Evolutionary conservation across 2,113 vertebrate genomes (phyloP).

Genomic region (Cervus canadensis): DNA sequence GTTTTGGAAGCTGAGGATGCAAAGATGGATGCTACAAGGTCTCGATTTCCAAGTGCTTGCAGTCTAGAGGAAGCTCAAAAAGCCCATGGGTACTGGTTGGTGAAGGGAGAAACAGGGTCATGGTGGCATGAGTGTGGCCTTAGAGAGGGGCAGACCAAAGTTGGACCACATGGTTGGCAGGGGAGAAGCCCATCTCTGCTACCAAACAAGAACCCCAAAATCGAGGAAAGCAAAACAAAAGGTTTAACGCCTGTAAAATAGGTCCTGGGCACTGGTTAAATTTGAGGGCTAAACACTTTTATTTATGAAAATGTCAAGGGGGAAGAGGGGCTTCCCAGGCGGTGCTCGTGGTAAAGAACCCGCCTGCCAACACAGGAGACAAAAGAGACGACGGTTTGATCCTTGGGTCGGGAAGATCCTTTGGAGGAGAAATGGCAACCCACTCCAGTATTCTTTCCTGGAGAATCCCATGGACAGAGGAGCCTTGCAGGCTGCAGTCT

Average conservation of each 20-base stretch:
- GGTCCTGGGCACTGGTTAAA: slow-evolving; percentile 67
- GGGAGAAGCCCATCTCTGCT: too few relatives aligned
- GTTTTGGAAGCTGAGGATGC: neutral
- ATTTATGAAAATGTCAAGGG: slow-evolving; percentile 76
- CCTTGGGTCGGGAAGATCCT: neutral
- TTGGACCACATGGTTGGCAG: too few relatives aligned
- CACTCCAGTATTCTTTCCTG: neutral
- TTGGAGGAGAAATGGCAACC: neutral
- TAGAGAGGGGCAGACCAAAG: accelerated
- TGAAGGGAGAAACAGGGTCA: neutral
- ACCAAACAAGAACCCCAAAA: neutral
- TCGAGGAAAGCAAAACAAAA: slow-evolving; percentile 22
- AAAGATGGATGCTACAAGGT: neutral
- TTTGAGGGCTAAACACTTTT: slow-evolving; percentile 77
- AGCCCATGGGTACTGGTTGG: neutral
- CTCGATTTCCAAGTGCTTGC: accelerated
- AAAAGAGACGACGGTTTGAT: neutral
- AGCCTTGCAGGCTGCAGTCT: accelerated
- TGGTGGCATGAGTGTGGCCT: accelerated
- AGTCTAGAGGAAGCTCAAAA: neutral
- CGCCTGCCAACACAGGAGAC: neutral
- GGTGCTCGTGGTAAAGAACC: too few relatives aligned
- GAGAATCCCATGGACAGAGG: neutral
- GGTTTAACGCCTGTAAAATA: slow-evolving; percentile 69
- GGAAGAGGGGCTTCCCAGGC: neutral